Evolutionary conservation across 2,113 vertebrate genomes (phyloP).

Genomic region (Bettongia penicillata): DNA sequence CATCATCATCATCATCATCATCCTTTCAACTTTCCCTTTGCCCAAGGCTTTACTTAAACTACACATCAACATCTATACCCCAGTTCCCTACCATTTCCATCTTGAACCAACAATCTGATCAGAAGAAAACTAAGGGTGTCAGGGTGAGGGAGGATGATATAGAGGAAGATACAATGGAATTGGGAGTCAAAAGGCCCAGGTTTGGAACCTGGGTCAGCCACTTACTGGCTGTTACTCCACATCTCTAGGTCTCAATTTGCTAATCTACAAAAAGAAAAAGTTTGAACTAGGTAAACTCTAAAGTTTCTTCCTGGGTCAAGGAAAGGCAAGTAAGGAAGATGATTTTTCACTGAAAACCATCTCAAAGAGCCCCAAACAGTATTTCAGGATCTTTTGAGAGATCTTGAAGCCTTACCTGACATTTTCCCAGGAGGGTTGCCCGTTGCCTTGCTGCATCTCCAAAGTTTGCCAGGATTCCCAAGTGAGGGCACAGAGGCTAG

Average conservation of each 20-base stretch:
- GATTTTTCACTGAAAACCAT: not conserved
- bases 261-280: not conserved
- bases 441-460: not conserved
- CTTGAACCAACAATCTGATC: not conserved
- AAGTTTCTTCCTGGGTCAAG: not conserved
- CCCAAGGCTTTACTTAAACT: not conserved
- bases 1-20: not conserved
- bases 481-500: not conserved
- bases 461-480: not conserved
- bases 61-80: not conserved
- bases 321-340: not conserved
- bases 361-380: not conserved
- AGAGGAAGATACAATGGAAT: not conserved
- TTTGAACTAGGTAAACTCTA: not conserved
- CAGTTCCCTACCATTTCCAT: not conserved
- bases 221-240: not conserved
- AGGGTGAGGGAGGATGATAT: not conserved
- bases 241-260: not conserved
- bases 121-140: not conserved
- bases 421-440: not conserved
- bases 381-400: not conserved
- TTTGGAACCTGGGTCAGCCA: not conserved
- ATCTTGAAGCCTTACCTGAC: not conserved
- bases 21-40: not conserved
- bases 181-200: not conserved